Conservation (phyloP, 2,113 vertebrate genomes). For the Engraulis encrasicolus region DNA sequence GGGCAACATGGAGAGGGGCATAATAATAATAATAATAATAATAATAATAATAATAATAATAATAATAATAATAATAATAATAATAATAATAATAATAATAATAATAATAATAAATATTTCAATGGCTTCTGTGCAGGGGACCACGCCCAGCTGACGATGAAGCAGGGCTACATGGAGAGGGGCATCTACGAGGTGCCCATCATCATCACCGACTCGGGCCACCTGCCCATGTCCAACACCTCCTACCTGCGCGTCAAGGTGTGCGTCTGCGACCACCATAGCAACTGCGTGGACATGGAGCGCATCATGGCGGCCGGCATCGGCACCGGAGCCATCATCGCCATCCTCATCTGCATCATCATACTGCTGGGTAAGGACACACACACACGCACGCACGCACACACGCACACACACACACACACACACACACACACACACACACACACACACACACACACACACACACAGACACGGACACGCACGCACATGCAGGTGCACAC, state of each 20-base stretch:
- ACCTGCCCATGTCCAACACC: conserved; percentile 90
- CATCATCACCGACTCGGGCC: conserved; percentile 94
- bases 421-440: background rate
- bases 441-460: background rate
- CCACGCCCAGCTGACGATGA: conserved; percentile 87
- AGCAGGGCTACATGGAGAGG: conserved; percentile 85
- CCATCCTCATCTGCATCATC: conserved; percentile 96
- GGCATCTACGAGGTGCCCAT: conserved; percentile 93
- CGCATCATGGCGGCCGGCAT: conserved; percentile 90
- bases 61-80: no score
- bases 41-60: no score
- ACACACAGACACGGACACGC: background rate
- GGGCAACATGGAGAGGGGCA: no score
- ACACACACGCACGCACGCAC: background rate
- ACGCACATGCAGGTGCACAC: background rate
- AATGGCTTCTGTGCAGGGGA: conserved; percentile 81
- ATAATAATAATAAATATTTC: no score
- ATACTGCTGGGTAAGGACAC: conserved; percentile 92
- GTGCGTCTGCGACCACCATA: conserved; percentile 94
- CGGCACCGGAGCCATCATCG: conserved; percentile 93
- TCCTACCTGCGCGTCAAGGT: conserved; percentile 92
- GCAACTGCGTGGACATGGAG: conserved; percentile 93
- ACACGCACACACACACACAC: background rate
- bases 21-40: no score
- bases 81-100: no score